Percentiles rank a stretch among this genome's conserved stretches.
Conservation (phyloP, 2,888 invertebrate genomes). For the Boloria selene region DNA sequence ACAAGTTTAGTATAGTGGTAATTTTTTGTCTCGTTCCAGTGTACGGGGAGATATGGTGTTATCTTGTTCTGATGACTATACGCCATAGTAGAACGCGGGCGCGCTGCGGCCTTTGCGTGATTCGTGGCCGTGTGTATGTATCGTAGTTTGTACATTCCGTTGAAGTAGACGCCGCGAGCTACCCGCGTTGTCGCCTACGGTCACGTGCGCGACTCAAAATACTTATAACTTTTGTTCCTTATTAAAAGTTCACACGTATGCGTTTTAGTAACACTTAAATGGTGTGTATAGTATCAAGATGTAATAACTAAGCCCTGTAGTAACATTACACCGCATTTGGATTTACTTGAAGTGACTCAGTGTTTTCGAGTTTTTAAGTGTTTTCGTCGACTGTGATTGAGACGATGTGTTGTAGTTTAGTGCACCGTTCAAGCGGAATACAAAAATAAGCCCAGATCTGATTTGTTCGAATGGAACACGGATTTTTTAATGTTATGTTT, state of each 20-base stretch:
- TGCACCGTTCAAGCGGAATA: slow-evolving; percentile 49
- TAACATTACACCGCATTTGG: slow-evolving; percentile 47
- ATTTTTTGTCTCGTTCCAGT: slow-evolving; percentile 49
- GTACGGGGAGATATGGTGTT: slow-evolving; percentile 52
- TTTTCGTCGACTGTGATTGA: slow-evolving; percentile 61
- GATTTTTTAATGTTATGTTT: slow-evolving; percentile 29
- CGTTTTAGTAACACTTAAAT: slow-evolving; percentile 12
- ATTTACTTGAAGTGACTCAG: slow-evolving; percentile 68
- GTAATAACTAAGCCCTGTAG: slow-evolving; percentile 35
- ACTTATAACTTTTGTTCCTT: slow-evolving; percentile 51
- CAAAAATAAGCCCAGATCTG: slow-evolving; percentile 57
- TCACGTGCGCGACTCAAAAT: slow-evolving; percentile 49
- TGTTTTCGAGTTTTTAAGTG: slow-evolving; percentile 66
- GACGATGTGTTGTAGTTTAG: slow-evolving; percentile 56
- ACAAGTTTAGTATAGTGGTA: slow-evolving; percentile 12
- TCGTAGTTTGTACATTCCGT: slow-evolving; percentile 56
- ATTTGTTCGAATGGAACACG: slow-evolving; percentile 51
- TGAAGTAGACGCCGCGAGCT: slow-evolving; percentile 56
- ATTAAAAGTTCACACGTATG: slow-evolving; percentile 39
- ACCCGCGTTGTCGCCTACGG: slow-evolving; percentile 55
- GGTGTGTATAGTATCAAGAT: slow-evolving; percentile 34
- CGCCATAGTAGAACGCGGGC: slow-evolving; percentile 45
- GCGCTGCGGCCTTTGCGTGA: slow-evolving; percentile 41
- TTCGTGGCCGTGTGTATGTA: slow-evolving; percentile 39
- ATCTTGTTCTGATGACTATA: slow-evolving; percentile 51